Percentiles rank a stretch among this genome's conserved stretches.
These are phyloP conservation scores for Rhinatrema bivittatum DNA, from an alignment of 2,797 vertebrate species.

Conservation along the genomic window DNA sequence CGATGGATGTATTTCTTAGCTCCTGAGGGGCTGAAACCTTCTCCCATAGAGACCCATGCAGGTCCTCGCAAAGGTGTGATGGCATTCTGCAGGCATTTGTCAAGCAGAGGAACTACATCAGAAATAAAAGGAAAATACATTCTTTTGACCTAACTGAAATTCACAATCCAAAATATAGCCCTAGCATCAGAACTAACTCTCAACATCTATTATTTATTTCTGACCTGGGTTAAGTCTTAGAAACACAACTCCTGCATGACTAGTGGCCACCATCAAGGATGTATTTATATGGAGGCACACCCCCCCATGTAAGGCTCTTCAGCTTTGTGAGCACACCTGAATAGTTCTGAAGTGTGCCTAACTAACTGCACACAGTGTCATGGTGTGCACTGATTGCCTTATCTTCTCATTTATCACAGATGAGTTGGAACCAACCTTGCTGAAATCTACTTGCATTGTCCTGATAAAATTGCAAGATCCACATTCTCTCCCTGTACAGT, in stretches of 20 bases:
- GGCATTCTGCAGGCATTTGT: slow-evolving; percentile 60
- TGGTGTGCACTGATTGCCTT: slow-evolving; percentile 91
- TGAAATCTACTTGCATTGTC: slow-evolving; percentile 85
- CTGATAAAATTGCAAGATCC: slow-evolving; percentile 73
- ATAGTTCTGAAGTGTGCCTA: slow-evolving; percentile 70
- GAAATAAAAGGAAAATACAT: slow-evolving; percentile 24
- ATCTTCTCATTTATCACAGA: slow-evolving; percentile 98
- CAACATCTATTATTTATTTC: slow-evolving; percentile 62
- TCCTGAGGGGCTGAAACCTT: slow-evolving; percentile 58
- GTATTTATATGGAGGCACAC: slow-evolving; percentile 64
- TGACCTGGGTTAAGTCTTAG: slow-evolving; percentile 58
- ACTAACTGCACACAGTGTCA: slow-evolving; percentile 79
- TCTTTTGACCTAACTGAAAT: slow-evolving; percentile 44
- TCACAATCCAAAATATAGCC: slow-evolving; percentile 32
- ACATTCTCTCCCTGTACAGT: slow-evolving; percentile 56
- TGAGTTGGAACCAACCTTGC: slow-evolving; percentile 95
- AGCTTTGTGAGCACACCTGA: slow-evolving; percentile 71
- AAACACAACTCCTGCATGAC: slow-evolving; percentile 60
- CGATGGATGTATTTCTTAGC: slow-evolving; percentile 47
- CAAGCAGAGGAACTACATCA: slow-evolving; percentile 42
- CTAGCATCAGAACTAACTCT: slow-evolving; percentile 40
- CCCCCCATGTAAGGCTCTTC: slow-evolving; percentile 53
- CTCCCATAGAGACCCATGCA: slow-evolving; percentile 50
- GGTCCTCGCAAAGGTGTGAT: slow-evolving; percentile 48
- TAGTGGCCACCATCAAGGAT: slow-evolving; percentile 64